Conservation (phyloP, 1,140 invertebrate species). For the Cepaea nemoralis region DNA sequence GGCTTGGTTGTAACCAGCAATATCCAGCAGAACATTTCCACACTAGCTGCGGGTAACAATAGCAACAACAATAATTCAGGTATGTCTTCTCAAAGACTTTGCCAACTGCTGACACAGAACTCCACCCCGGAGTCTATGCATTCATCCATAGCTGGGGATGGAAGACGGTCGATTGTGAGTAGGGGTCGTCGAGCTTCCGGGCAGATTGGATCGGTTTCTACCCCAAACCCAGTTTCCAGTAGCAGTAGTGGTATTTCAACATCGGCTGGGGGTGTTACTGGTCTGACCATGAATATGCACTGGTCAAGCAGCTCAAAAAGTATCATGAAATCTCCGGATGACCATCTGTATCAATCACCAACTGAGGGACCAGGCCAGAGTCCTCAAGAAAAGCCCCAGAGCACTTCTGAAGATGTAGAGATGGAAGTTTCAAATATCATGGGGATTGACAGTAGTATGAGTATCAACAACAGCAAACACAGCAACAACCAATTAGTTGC, state of each 20-base stretch:
- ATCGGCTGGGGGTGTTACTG: neutral
- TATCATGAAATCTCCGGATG: constrained; percentile 65
- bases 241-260: constrained; percentile 25
- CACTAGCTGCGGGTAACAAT: constrained; percentile 20
- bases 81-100: constrained; percentile 53
- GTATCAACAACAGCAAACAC: neutral
- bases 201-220: constrained; percentile 38
- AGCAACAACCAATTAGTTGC: neutral
- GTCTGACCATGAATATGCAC: constrained; percentile 15
- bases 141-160: neutral
- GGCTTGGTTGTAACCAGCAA: constrained; percentile 33
- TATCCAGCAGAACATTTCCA: constrained; percentile 36
- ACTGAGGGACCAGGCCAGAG: constrained; percentile 71
- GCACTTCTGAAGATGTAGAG: constrained; percentile 71
- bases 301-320: constrained; percentile 37
- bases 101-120: constrained; percentile 56
- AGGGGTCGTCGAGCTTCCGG: constrained; percentile 12
- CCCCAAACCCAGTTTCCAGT: constrained; percentile 38
- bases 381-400: constrained; percentile 69
- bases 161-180: neutral
- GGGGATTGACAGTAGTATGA: neutral
- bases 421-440: neutral
- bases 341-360: constrained; percentile 75
- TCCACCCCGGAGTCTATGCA: constrained; percentile 26
- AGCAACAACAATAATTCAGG: neutral